Evolutionary conservation across 1,140 invertebrate species (phyloP), one percentile per base, ranked within the genome.

Genomic region (Epicauta chinensis): DNA sequence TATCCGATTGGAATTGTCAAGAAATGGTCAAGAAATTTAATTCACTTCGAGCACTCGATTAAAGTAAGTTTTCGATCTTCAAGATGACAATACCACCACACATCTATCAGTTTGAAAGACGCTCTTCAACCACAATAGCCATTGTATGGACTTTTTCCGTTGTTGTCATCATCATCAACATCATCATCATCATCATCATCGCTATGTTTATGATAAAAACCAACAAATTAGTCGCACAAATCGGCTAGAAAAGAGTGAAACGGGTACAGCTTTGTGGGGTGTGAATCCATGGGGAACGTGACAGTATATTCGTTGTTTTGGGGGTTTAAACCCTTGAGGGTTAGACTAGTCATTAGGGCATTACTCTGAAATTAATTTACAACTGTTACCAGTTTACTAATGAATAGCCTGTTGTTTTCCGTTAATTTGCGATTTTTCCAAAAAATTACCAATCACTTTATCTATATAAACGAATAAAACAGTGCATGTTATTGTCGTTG

Each of bases 301-400:
- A 51, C 45, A 30, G 31, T 54, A 46, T 45, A 60, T 55, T 60
- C 42, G 43, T 36, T 56, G 53, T 60, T 63, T 56, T 55, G 49
- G 36, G 61, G 58, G 48, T 61, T 59, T 15, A 41, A 23, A 55
- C 59, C 65, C 55, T 59, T 42, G 53, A 51, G 63, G 55, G 52
- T 55, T 56, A 52, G 57, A 61, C 66, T 68, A 68, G 64, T 68
- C 66, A 68, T 68, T 68, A 68, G 64, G 63, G 64, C 64, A 68
- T 68, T 68, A 68, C 64, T 64, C 58, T 53, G 60, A 66, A 68
- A 66, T 68, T 68, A 68, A 68, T 68, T 68, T 64, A 64, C 66
- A 65, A 66, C 61, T 63, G 64, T 65, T 64, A 66, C 62, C 59
- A 63, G 60, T 62, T 61, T 65, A 60, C 64, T 65, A 65, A 65